Conservation (phyloP, 2,888 invertebrate genomes). For the Hoplodrina ambigua region DNA sequence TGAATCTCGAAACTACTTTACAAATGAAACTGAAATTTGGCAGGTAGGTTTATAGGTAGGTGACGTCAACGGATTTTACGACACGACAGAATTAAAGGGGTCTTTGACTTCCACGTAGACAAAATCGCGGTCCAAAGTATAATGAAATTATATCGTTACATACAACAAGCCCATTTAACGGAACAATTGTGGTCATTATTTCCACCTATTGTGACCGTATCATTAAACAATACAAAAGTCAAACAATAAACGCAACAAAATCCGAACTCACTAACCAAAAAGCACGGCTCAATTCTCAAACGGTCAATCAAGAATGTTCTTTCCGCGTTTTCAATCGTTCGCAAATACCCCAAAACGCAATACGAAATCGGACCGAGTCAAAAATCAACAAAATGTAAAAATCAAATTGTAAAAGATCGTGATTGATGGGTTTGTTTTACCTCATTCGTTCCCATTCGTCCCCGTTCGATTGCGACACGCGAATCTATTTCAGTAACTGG, state of each 20-base stretch:
- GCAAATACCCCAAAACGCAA: constrained; percentile 57
- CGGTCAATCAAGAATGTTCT: constrained; percentile 45
- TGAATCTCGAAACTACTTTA: neutral
- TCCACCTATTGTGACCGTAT: neutral
- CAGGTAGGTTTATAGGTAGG: neutral
- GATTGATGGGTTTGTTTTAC: constrained; percentile 76
- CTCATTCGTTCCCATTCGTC: constrained; percentile 72
- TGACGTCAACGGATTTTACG: neutral
- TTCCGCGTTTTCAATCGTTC: constrained; percentile 52
- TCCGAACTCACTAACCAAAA: constrained; percentile 15
- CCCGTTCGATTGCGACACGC: constrained; percentile 67
- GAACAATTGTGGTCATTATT: neutral
- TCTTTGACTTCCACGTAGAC: neutral
- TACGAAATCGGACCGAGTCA: constrained; percentile 59
- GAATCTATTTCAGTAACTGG: constrained; percentile 71
- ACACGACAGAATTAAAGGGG: neutral
- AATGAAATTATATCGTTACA: neutral
- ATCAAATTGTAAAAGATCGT: constrained; percentile 66
- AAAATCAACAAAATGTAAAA: constrained; percentile 64
- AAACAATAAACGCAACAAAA: constrained; percentile 7
- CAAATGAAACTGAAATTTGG: neutral
- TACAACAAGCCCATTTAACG: neutral
- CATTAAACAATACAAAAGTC: constrained; percentile 1
- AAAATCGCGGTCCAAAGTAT: no score
- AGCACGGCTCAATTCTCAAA: constrained; percentile 33